Conservation (phyloP, 2,888 invertebrate species). For the Pachycephus smyrnensis region DNA sequence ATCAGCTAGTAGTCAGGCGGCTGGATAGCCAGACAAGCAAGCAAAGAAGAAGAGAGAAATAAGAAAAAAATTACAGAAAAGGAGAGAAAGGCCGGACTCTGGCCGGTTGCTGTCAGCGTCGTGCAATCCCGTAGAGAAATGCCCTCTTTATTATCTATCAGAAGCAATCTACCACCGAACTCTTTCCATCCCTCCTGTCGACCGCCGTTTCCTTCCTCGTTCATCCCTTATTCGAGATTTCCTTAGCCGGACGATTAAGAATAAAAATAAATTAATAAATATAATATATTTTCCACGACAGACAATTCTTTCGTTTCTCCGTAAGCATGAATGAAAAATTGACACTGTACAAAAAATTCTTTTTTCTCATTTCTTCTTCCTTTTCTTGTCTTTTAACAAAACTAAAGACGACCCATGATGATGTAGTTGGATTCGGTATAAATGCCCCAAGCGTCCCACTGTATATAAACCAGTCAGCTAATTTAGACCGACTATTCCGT, state of each 20-base stretch:
- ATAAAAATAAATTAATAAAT: too few relatives aligned
- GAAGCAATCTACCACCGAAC: conserved; percentile 48
- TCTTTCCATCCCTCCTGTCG: conserved; percentile 8
- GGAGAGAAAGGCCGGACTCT: not conserved
- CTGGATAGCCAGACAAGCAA: conserved; percentile 31
- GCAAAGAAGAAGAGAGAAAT: not conserved
- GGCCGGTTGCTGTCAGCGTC: conserved; percentile 35
- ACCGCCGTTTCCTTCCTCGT: conserved; percentile 23
- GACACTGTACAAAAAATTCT: not conserved
- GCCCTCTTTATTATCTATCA: conserved; percentile 57
- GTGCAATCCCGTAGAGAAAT: conserved; percentile 50
- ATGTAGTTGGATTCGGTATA: not conserved
- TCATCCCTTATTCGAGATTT: conserved; percentile 11
- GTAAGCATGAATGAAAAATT: not conserved
- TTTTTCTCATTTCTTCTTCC: conserved; percentile 12
- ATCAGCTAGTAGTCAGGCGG: conserved; percentile 40
- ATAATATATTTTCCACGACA: not conserved
- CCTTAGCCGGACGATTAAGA: not conserved
- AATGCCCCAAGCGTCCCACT: conserved; percentile 27
- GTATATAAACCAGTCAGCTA: conserved; percentile 47
- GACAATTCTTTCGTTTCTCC: not conserved
- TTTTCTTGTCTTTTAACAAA: not conserved
- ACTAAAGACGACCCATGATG: not conserved
- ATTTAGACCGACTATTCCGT: conserved; percentile 59
- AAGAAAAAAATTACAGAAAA: not conserved